Evolutionary conservation across 2,888 invertebrate genomes (phyloP), one percentile per base, ranked within the genome.

Genomic region (Atethmia centrago): DNA sequence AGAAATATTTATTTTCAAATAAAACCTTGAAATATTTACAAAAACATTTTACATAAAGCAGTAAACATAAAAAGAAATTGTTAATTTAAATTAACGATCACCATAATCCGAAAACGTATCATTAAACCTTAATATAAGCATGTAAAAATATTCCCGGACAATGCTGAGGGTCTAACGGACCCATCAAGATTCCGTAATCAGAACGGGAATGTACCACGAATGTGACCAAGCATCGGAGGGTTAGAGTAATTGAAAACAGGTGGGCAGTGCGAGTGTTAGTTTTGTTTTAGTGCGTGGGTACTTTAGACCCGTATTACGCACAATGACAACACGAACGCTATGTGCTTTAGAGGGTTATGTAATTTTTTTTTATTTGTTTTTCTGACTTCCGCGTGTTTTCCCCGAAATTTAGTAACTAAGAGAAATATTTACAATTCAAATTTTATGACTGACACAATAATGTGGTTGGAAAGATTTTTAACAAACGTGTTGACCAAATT

Each of bases 131-230:
- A 85, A 85, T 74, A 83, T 63, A 82, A 72, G 71, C 84, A 84
- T 86, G 86, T 85, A 89, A 90, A 91, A 90, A 91, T 89, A 84
- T 90, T 85, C 87, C 76, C 72, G 72, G 85, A 85, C 85, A 88
- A 89, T 87, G 83, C 58, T 59, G 71, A 78, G 83, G 88, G 86
- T 83, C 82, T 77, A 79, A 88, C 75, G 68, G 84, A 86, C 87
- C 86, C 87, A 82, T 80, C 78, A 82, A 83, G 85, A 87, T 88
- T 88, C 84, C 82, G 88, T 90, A 91, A 90, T 90, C 91, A 90
- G 81, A 83, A 85, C 77, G 77, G 88, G 91, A 88, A 90, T 90
- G 85, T 85, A 68, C 83, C 82, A 84, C 84, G 71, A 85, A 86
- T 84, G 87, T 83, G 79, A 74, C 86, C 79, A 69, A 82, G 81